Evolutionary conservation across 2,888 invertebrate species (phyloP).

Genomic region (Stenichneumon culpator): DNA sequence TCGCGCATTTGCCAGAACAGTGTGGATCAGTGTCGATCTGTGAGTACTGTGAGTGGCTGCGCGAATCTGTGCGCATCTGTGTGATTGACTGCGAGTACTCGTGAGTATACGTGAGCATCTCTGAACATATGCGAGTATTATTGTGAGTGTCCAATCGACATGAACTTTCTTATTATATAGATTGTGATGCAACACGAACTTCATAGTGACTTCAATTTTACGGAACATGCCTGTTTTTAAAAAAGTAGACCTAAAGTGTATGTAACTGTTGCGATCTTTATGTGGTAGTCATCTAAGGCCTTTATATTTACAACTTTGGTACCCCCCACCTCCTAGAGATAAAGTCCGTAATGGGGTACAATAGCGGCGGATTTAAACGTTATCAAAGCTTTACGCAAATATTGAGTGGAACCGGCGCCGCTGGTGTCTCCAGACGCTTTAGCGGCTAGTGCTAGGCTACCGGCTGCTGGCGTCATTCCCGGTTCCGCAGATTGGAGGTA

Average conservation of each 20-base stretch:
- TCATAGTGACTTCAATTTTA: no score
- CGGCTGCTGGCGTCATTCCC: slow-evolving; percentile 12
- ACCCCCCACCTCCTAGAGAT: background rate
- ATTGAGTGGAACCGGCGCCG: slow-evolving; percentile 13
- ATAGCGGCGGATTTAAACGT: slow-evolving; percentile 53
- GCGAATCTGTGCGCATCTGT: no score
- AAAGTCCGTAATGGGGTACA: slow-evolving; percentile 34
- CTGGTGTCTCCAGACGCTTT: slow-evolving; percentile 23
- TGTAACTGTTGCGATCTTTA: background rate
- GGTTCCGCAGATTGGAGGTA: slow-evolving; percentile 40
- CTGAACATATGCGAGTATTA: background rate
- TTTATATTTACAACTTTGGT: background rate
- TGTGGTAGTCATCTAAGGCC: background rate
- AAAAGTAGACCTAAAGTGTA: background rate
- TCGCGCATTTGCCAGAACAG: no score
- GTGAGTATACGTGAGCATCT: no score
- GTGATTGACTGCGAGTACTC: no score
- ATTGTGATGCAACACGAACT: no score
- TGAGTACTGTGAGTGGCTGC: no score
- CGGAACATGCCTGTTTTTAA: background rate
- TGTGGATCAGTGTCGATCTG: no score
- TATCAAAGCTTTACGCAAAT: slow-evolving; percentile 62
- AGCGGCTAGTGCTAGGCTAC: background rate
- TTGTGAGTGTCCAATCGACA: slow-evolving; percentile 14
- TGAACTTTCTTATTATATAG: background rate